phyloP scores from a whole-genome alignment of 2,888 invertebrate species.

The Aphelenchoides bicaudatus region DNA sequence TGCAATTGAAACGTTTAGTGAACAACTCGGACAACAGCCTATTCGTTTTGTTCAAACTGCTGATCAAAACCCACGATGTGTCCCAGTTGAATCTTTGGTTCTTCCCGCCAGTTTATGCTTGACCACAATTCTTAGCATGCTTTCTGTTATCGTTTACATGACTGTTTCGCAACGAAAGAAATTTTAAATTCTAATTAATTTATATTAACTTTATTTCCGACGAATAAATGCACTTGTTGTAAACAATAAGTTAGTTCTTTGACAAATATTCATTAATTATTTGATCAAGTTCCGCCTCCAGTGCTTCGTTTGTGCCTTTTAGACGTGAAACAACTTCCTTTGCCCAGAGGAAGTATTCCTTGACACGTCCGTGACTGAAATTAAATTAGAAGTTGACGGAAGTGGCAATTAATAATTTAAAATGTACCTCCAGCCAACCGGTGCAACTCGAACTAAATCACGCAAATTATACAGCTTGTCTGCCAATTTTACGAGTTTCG shows the following conservation, averaged over 20 bases:
- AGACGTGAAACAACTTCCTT: constrained; percentile 43
- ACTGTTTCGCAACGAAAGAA: background rate
- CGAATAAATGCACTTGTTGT: background rate
- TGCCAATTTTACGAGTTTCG: constrained; percentile 70
- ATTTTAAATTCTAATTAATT: background rate
- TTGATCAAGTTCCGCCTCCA: constrained; percentile 51
- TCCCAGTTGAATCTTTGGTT: background rate
- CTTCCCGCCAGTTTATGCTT: constrained; percentile 12
- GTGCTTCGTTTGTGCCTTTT: constrained; percentile 50
- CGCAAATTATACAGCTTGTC: constrained; percentile 79
- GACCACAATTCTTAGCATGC: constrained; percentile 6
- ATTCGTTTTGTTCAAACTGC: too few species aligned
- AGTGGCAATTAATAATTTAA: too few species aligned
- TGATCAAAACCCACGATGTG: background rate
- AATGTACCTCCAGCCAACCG: constrained; percentile 53
- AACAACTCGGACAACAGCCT: too few species aligned
- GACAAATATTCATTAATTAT: constrained; percentile 46
- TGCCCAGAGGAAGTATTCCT: constrained; percentile 55
- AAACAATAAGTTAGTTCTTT: constrained; percentile 19
- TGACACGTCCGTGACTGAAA: too few species aligned
- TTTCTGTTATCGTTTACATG: background rate
- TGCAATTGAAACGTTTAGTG: too few species aligned
- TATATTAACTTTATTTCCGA: too few species aligned
- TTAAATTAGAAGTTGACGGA: too few species aligned
- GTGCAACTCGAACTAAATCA: constrained; percentile 67